phyloP scores from a whole-genome alignment of 2,797 vertebrate species.

The Ateles fusciceps region DNA sequence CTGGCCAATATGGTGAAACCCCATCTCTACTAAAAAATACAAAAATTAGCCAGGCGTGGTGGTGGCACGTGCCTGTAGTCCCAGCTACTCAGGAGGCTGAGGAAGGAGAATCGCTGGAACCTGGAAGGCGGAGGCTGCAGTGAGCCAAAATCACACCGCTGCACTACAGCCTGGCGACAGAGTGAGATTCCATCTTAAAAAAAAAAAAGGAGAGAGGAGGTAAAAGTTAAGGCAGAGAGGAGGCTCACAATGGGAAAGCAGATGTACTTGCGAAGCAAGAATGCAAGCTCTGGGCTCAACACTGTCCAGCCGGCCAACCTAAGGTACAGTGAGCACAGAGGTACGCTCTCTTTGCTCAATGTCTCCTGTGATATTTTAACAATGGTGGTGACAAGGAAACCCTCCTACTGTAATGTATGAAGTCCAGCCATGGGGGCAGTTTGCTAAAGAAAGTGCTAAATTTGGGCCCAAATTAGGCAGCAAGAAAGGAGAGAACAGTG shows the following conservation, averaged over 20 bases:
- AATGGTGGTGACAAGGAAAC: not conserved
- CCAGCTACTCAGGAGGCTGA: no score
- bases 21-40: no score
- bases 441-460: not conserved
- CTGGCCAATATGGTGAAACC: no score
- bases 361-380: not conserved
- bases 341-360: not conserved
- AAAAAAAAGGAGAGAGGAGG: not conserved
- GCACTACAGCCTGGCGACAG: no score
- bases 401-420: not conserved
- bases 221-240: not conserved
- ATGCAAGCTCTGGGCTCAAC: not conserved
- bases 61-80: no score
- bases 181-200: no score
- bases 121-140: no score
- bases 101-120: no score
- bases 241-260: not conserved
- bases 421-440: not conserved
- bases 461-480: not conserved
- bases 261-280: not conserved
- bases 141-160: no score
- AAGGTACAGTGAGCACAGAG: fast-evolving
- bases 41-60: no score
- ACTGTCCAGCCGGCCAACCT: fast-evolving
- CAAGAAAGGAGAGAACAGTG: not conserved